Base-by-base conservation (phyloP, 1,140 invertebrate species). In the Micrasema longulum region DNA sequence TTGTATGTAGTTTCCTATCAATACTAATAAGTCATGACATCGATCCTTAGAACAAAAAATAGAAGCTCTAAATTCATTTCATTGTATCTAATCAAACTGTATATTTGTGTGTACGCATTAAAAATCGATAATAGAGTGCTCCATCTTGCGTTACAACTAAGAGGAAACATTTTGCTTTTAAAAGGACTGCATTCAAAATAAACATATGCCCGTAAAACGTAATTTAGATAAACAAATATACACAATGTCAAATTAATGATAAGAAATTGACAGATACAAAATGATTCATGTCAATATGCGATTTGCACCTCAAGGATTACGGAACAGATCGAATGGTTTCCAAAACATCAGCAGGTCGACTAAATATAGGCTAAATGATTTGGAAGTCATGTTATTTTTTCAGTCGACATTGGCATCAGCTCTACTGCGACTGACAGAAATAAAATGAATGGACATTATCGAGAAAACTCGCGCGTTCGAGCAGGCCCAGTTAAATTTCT, bases 401-500 rank as follows among this genome's bases (percentile, higher is more conserved):
- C 26, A 64, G 60, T 45, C 20, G 31, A 64, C 43, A 26, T 64
- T 20, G 26, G 60, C 26, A 64, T 64, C 57, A 62, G 10, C 57
- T 62, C 60, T 64, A 64, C 60, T 64, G 82, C 83, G 82, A 80
- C 83, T 82, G 83, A 84, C 84, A 82, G 82, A 79, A 80, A 80
- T 80, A 84, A 85, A 84, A 66, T 83, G 82, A 83, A 83, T 83
- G 82, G 83, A 83, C 82, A 85, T 81, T 82, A 84, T 83, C 80
- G 81, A 83, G 82, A 82, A 80, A 77, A 78, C 78, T 81, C 81
- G 82, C 83, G 82, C 81, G 74, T 52, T 55, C 83, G 91, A 92
- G 91, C 91, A 92, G 88, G 90, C 91, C 88, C 91, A 92, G 91
- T 91, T 88, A 89, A 91, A 88, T 88, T 89, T 88, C 88, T 86